Conservation (phyloP, 2,888 invertebrate species). For the Deroplatys truncata region DNA sequence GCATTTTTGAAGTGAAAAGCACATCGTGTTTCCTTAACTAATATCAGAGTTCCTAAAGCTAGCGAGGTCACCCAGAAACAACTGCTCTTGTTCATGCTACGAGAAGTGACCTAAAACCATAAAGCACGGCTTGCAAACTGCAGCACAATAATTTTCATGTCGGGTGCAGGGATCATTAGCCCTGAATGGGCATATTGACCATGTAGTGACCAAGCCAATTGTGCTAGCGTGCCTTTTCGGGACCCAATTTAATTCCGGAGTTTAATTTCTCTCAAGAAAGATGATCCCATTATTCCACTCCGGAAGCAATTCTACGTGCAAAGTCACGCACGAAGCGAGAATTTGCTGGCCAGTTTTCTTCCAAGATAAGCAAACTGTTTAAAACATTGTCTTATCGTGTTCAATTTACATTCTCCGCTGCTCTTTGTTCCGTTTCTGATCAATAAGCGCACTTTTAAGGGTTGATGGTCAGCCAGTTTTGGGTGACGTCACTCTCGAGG, state of each 20-base stretch:
- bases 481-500: too few species aligned
- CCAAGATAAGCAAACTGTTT: not conserved
- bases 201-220: not conserved
- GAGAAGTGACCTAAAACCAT: not conserved
- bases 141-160: not conserved
- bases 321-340: not conserved
- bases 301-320: not conserved
- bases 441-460: not conserved
- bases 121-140: not conserved
- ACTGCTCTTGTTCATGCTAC: not conserved
- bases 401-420: not conserved
- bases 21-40: too few species aligned
- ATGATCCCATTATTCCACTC: not conserved
- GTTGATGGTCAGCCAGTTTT: too few species aligned
- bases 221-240: not conserved
- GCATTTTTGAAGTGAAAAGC: too few species aligned
- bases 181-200: not conserved
- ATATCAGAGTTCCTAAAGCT: not conserved
- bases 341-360: not conserved
- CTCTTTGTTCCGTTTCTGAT: not conserved
- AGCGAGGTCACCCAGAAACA: not conserved
- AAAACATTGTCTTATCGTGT: not conserved
- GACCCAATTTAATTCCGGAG: not conserved
- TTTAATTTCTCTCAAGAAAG: not conserved
- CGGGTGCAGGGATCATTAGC: not conserved